phyloP scores from a whole-genome alignment of 2,888 invertebrate species.

The Metallyticus violacea region DNA sequence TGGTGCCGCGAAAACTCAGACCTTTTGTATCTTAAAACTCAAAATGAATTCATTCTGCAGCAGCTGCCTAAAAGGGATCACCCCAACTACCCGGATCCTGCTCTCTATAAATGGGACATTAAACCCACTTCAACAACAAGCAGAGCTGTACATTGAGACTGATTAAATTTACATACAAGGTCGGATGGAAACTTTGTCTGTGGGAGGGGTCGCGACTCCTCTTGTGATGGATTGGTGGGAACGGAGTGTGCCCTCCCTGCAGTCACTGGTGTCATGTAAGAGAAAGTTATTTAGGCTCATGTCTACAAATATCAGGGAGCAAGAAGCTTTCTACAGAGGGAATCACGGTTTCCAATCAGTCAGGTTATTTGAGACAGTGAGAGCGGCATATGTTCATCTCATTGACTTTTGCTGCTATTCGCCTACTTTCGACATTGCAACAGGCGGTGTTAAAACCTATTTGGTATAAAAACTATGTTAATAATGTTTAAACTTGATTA shows the following conservation, averaged over 20 bases:
- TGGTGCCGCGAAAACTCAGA: not conserved
- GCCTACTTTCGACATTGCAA: no score
- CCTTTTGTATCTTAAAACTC: not conserved
- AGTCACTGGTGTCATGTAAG: not conserved
- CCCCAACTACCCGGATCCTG: not conserved
- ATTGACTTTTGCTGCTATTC: no score
- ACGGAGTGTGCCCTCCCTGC: not conserved
- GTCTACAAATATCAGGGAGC: not conserved
- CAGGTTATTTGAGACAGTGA: no score
- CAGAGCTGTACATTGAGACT: not conserved
- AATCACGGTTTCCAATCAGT: no score
- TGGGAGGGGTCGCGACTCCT: not conserved
- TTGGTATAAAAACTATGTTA: no score
- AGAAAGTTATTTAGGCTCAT: not conserved
- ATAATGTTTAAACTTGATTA: no score
- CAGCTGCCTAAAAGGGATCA: not conserved
- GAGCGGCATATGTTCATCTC: no score
- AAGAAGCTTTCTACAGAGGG: no score
- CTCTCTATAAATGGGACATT: not conserved
- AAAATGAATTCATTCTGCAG: not conserved
- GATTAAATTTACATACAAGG: slow-evolving; percentile 7
- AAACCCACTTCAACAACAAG: not conserved
- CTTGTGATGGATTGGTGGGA: not conserved
- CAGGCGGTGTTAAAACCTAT: no score
- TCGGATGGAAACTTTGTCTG: not conserved